Evolutionary conservation across 2,113 vertebrate species (phyloP).

Genomic region (Sander lucioperca): DNA sequence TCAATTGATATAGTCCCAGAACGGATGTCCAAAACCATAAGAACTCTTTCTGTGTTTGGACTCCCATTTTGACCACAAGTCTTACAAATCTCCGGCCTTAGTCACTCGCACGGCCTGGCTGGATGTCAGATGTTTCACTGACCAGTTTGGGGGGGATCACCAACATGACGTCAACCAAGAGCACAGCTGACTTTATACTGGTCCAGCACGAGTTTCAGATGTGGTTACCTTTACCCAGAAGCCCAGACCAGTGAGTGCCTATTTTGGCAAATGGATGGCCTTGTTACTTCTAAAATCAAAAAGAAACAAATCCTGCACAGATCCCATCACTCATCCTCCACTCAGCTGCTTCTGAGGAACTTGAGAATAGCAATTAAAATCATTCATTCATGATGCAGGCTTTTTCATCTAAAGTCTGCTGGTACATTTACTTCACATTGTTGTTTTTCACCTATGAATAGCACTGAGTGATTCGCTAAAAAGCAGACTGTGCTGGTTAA

Average conservation of each 20-base stretch:
- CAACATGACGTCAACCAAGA: conserved; percentile 34
- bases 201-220: conserved; percentile 52
- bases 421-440: conserved; percentile 24
- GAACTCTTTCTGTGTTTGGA: conserved; percentile 1
- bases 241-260: conserved; percentile 28
- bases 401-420: conserved; percentile 16
- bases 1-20: not conserved
- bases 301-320: conserved; percentile 8
- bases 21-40: not conserved
- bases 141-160: conserved; percentile 4
- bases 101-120: not conserved
- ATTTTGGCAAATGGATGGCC: conserved; percentile 21
- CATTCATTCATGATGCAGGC: not conserved
- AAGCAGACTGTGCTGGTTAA: not conserved
- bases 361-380: conserved; percentile 20
- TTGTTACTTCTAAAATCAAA: conserved; percentile 3
- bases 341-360: conserved; percentile 1
- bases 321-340: conserved; percentile 14
- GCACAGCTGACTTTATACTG: conserved; percentile 50
- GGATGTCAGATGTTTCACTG: conserved; percentile 20
- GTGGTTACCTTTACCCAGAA: conserved; percentile 50
- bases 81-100: not conserved
- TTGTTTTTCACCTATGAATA: conserved; percentile 35
- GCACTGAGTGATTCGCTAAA: conserved; percentile 26
- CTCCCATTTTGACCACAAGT: conserved; percentile 2